Base-by-base conservation (phyloP, 2,797 vertebrate species). In the Neosilurus mollespiculum region DNA sequence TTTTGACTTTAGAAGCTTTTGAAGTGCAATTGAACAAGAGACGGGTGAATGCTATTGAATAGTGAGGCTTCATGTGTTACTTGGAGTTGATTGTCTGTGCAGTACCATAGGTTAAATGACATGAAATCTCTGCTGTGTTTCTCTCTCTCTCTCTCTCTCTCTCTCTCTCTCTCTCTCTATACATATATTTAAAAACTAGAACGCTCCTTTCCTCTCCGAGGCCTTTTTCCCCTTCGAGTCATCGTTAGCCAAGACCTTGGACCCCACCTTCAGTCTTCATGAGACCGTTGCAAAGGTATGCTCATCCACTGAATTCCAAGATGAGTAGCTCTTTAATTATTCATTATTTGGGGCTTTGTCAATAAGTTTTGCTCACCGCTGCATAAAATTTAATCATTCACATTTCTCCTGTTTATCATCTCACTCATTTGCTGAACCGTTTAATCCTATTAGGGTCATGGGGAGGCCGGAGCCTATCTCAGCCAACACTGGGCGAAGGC, bases 251-350 rank as follows among this genome's bases (percentile, higher is more conserved):
- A 93, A 95, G 90, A 94, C 94, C 69, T 80, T 94, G 81, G 96
- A 97, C 91, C 94, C 96, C 1, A 93, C 92, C 86, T 97, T 97
- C 93, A 94, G 87, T 70, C 95, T 97, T 85, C 97, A 98, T 0
- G 95, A 97, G 90, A 95, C 92, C 75, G 92, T 98, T 87, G 93
- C 96, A 58, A 98, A 97, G 97, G 97, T 99, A 96, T 90, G 90
- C 86, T 70, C 24, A 24, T 72, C 26, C n/a, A 72, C 37, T 22
- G 59, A 53, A 72, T 83, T 76, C 30, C 65, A 53, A 76, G 26
- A 82, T 18, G 37, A 81, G 71, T 26, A 12, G 5, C 37, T 22
- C 2, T 53, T 14, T 75, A 66, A 77, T 72, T 80, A 78, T 66
- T 85, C 49, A 56, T 81, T 64, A 51, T 82, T 82, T 82, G 34